Conservation (phyloP, 2,113 vertebrate genomes). For the Myiopsitta monachus region DNA sequence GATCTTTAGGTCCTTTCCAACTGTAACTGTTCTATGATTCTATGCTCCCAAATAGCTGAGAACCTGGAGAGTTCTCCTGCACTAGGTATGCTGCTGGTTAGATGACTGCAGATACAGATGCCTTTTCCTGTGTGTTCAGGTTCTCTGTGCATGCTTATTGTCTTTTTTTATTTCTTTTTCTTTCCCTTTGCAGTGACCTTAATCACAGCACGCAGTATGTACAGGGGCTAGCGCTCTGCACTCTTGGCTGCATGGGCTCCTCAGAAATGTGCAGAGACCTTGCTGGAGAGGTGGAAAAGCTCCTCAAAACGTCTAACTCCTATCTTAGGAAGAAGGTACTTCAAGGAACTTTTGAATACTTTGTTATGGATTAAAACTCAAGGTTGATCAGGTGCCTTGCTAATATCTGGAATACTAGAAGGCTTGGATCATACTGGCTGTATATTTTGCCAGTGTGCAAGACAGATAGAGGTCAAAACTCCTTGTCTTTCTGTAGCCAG, state of each 20-base stretch:
- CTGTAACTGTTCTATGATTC: no score
- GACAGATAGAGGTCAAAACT: not conserved
- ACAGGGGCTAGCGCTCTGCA: slow-evolving; percentile 96
- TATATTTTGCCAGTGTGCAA: not conserved
- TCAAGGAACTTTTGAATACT: not conserved
- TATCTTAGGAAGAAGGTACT: slow-evolving; percentile 98
- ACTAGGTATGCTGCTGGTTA: not conserved
- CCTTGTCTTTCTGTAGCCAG: not conserved
- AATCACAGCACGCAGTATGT: slow-evolving; percentile 99
- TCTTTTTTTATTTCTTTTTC: not conserved
- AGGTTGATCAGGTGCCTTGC: not conserved
- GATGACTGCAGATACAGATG: not conserved
- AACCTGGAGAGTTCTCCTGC: not conserved
- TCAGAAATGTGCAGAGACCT: slow-evolving; percentile 99
- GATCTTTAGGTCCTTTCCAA: no score
- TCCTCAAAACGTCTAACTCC: slow-evolving; percentile 98
- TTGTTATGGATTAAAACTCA: not conserved
- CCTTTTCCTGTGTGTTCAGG: not conserved
- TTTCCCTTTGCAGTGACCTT: slow-evolving; percentile 85
- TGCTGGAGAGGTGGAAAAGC: slow-evolving; percentile 97
- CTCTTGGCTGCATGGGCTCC: slow-evolving; percentile 98
- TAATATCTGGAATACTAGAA: not conserved
- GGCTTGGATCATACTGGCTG: not conserved
- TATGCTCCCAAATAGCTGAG: not conserved
- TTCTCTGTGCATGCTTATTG: not conserved